Evolutionary conservation across 2,888 invertebrate genomes (phyloP).

Genomic region (Hoplodrina blanda): DNA sequence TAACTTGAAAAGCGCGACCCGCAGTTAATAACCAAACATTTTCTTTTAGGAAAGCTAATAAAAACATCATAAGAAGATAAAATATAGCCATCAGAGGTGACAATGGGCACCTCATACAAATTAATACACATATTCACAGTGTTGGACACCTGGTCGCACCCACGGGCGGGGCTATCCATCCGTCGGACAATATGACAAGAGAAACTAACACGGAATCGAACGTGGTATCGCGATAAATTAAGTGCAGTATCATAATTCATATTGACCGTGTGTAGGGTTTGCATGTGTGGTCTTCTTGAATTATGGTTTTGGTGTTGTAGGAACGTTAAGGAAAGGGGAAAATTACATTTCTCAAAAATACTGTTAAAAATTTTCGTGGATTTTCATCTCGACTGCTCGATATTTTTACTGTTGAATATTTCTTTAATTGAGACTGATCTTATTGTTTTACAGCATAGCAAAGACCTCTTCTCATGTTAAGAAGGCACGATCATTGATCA

Average conservation of each 20-base stretch:
- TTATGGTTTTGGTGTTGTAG: not conserved
- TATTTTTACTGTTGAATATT: too few species aligned
- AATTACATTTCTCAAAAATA: not conserved
- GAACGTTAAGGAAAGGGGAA: not conserved
- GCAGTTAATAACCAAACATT: slow-evolving; percentile 6
- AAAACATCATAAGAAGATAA: slow-evolving; percentile 19
- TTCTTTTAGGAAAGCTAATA: slow-evolving; percentile 27
- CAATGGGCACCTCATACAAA: slow-evolving; percentile 50
- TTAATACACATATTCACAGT: slow-evolving; percentile 55
- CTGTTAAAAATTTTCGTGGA: not conserved
- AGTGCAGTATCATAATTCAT: slow-evolving; percentile 79
- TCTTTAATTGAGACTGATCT: too few species aligned
- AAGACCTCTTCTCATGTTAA: too few species aligned
- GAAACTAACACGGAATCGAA: slow-evolving; percentile 79
- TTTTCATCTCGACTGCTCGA: not conserved
- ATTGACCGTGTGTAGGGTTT: slow-evolving; percentile 53
- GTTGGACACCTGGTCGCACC: slow-evolving; percentile 53
- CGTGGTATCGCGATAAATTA: slow-evolving; percentile 79
- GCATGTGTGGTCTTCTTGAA: slow-evolving; percentile 38
- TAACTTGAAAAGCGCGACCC: not conserved
- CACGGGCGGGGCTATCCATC: slow-evolving; percentile 66
- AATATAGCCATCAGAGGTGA: slow-evolving; percentile 44
- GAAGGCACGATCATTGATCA: too few species aligned
- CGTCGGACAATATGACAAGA: slow-evolving; percentile 75
- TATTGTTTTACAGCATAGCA: too few species aligned